Evolutionary conservation across 2,888 invertebrate species (phyloP).

Genomic region (Drosophila rellima): DNA sequence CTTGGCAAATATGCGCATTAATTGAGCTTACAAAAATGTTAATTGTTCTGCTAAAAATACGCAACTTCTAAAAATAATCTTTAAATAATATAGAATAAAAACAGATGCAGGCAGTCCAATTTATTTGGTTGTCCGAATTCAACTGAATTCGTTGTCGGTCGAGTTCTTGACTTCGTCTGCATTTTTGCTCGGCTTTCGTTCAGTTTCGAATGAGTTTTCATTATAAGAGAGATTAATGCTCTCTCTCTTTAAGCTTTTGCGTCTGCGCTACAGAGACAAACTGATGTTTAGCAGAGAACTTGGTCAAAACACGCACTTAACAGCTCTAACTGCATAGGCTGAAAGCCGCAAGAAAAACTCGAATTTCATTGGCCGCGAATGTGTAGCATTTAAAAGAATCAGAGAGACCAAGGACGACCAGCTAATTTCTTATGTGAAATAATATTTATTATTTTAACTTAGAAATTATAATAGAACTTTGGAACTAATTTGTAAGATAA

Average conservation of each 20-base stretch:
- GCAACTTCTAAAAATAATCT: constrained; percentile 7
- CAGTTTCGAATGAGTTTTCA: constrained; percentile 30
- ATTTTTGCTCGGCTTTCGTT: constrained; percentile 39
- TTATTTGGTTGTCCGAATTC: constrained; percentile 49
- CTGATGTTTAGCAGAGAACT: constrained; percentile 14
- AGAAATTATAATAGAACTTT: too few relatives aligned
- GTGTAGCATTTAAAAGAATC: constrained; percentile 24
- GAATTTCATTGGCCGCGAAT: constrained; percentile 49
- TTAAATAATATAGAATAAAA: background rate
- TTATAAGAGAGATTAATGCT: too few relatives aligned
- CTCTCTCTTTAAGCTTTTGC: constrained; percentile 45
- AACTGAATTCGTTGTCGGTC: constrained; percentile 38
- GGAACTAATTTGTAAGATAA: too few relatives aligned
- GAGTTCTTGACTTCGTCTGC: constrained; percentile 9
- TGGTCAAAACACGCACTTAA: constrained; percentile 18
- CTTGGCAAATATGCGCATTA: constrained; percentile 33
- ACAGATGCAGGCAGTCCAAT: constrained; percentile 23
- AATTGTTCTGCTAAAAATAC: constrained; percentile 23
- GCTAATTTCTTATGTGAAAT: background rate
- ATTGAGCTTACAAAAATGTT: constrained; percentile 36
- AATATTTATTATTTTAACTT: too few relatives aligned
- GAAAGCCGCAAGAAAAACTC: constrained; percentile 30
- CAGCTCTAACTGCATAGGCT: constrained; percentile 29
- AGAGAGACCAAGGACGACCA: constrained; percentile 4
- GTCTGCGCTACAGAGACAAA: constrained; percentile 33